Percentiles rank a stretch among this genome's conserved stretches.
Conservation (phyloP, 92 coral and sea anemone genomes). For the Umimayanthus chanpuru region DNA sequence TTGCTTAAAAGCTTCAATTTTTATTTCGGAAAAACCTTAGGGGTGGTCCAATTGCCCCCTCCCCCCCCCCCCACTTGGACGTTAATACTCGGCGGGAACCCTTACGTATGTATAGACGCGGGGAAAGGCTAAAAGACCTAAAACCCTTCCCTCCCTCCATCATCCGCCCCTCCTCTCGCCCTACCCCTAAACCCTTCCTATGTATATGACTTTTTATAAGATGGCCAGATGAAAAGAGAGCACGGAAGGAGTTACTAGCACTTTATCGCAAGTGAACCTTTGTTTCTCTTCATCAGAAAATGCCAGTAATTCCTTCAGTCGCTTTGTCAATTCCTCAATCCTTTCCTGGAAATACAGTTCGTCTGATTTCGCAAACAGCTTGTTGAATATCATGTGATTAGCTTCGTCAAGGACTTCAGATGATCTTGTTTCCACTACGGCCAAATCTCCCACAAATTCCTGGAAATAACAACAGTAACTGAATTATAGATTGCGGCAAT, state of each 20-base stretch:
- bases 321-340: slow-evolving; percentile 6
- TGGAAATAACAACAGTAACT: neutral
- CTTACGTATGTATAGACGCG: too few relatives aligned
- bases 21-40: too few relatives aligned
- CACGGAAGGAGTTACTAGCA: too few relatives aligned
- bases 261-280: neutral
- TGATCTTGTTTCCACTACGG: slow-evolving; percentile 23
- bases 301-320: slow-evolving; percentile 1
- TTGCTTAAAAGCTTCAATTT: too few relatives aligned
- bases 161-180: too few relatives aligned
- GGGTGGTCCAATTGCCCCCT: too few relatives aligned
- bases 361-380: slow-evolving; percentile 29
- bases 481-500: neutral
- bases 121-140: too few relatives aligned
- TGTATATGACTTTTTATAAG: too few relatives aligned
- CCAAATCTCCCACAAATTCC: slow-evolving; percentile 23
- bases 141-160: too few relatives aligned
- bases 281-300: slow-evolving; percentile 33
- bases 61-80: too few relatives aligned
- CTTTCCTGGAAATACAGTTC: slow-evolving; percentile 27
- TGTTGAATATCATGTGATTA: slow-evolving; percentile 32
- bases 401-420: slow-evolving; percentile 36
- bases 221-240: neutral
- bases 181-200: too few relatives aligned
- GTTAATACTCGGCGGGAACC: too few relatives aligned